These are phyloP conservation scores for Sminthurinus aureus DNA, from an alignment of 2,888 invertebrate species.

Conservation along the genomic window DNA sequence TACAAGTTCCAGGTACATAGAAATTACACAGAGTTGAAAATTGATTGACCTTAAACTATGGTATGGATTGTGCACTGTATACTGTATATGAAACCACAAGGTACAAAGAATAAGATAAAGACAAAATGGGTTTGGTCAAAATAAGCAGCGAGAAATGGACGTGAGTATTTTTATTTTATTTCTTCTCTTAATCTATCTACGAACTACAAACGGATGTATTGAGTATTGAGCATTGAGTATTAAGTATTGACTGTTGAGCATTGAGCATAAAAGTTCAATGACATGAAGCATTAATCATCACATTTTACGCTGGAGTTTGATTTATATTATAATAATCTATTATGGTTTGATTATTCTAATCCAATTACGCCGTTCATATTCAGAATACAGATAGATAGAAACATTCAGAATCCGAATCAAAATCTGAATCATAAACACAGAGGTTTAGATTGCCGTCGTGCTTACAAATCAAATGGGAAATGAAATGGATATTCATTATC, in stretches of 20 bases:
- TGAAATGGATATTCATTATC: neutral
- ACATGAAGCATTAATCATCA: conserved; percentile 14
- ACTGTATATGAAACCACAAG: neutral
- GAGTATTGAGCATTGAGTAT: no score
- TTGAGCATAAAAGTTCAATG: conserved; percentile 19
- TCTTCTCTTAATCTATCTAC: neutral
- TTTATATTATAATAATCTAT: neutral
- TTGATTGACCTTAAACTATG: no score
- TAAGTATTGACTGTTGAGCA: neutral
- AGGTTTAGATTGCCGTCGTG: neutral
- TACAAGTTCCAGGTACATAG: no score
- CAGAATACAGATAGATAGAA: no score
- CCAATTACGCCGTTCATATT: no score
- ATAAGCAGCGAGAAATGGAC: no score
- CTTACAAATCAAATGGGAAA: neutral
- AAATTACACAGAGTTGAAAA: no score
- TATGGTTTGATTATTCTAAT: neutral
- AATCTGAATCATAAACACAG: neutral
- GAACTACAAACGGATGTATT: no score
- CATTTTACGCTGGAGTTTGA: neutral
- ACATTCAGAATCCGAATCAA: no score
- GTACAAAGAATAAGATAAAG: neutral
- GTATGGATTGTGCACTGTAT: no score
- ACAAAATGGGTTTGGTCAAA: neutral
- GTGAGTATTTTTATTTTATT: neutral